Percentiles rank a stretch among this genome's conserved stretches.
These are phyloP conservation scores for Neopipo cinnamomea DNA, from an alignment of 2,113 vertebrate species.

Conservation along the genomic window DNA sequence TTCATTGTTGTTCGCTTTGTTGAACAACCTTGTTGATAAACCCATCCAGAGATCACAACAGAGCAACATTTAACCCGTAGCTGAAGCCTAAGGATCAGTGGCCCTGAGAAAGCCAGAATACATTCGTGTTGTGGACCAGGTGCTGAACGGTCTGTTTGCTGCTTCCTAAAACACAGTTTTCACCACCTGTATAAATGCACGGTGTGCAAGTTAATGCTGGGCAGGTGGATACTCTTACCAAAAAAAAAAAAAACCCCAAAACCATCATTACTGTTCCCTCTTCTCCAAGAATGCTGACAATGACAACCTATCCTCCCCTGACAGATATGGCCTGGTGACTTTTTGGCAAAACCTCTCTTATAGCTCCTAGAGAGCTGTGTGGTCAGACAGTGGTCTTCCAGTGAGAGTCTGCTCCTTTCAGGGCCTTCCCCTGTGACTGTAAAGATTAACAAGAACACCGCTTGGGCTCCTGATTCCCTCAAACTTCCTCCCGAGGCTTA, in stretches of 20 bases:
- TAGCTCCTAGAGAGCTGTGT: neutral
- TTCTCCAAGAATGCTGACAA: neutral
- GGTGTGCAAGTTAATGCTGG: neutral
- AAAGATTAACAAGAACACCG: neutral
- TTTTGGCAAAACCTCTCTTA: neutral
- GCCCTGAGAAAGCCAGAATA: neutral
- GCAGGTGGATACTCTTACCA: neutral
- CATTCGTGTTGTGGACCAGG: neutral
- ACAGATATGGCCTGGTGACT: neutral
- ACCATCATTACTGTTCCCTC: neutral
- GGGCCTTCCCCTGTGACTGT: neutral
- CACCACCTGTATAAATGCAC: neutral
- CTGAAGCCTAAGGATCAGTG: neutral
- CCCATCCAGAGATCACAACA: neutral
- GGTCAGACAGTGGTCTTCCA: neutral
- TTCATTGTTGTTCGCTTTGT: neutral
- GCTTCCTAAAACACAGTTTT: neutral
- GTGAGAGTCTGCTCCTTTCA: neutral
- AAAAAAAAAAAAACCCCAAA: neutral
- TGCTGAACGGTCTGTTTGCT: neutral
- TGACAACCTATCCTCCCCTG: neutral
- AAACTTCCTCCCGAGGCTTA: neutral
- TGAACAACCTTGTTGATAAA: neutral
- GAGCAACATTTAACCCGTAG: neutral
- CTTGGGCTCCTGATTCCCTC: neutral